Base-by-base conservation (phyloP, 1,140 invertebrate species). In the Ceratina japonica region DNA sequence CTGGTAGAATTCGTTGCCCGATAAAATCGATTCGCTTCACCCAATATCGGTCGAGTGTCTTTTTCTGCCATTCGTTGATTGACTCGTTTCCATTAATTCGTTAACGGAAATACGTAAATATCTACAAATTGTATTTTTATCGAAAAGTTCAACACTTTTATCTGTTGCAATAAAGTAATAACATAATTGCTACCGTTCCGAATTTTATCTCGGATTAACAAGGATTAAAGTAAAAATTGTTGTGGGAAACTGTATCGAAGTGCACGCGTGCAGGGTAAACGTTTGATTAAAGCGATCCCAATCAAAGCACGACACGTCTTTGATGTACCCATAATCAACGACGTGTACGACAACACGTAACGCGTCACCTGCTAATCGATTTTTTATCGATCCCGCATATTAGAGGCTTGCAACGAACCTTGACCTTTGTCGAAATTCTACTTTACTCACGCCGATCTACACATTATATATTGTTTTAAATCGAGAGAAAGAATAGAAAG, bases 251-350 rank as follows among this genome's bases (percentile, higher is more conserved):
- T 18, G 12, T 12, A 0, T 51, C 5, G 16, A n/a, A 15, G 1
- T n/a, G 7, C n/a, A 44, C 27, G 62, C 5, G 4, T 12, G n/a
- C 13, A 22, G 18, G 0, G 37, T 4, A 4, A 65, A 8, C 2
- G 7, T 65, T 64, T 59, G 24, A 44, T 44, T 44, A 44, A 64
- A n/a, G 22, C 20, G 37, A 72, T 13, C 24, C 37, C 66, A 71
- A 77, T 81, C 51, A 75, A 75, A 75, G 74, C 73, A 52, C 63
- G n/a, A 22, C 61, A 37, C 44, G 82, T 73, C 74, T 85, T 85
- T 84, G 82, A 84, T 71, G 68, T 75, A 68, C 83, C 56, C 76
- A 59, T 80, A 75, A 84, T 83, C 81, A 81, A 49, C 37, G 63
- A 15, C 0, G 59, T 62, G 63, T 1, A 62, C n/a, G 63, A 56